Evolutionary conservation across 2,113 vertebrate genomes (phyloP).

Genomic region (Myiozetetes cayanensis): DNA sequence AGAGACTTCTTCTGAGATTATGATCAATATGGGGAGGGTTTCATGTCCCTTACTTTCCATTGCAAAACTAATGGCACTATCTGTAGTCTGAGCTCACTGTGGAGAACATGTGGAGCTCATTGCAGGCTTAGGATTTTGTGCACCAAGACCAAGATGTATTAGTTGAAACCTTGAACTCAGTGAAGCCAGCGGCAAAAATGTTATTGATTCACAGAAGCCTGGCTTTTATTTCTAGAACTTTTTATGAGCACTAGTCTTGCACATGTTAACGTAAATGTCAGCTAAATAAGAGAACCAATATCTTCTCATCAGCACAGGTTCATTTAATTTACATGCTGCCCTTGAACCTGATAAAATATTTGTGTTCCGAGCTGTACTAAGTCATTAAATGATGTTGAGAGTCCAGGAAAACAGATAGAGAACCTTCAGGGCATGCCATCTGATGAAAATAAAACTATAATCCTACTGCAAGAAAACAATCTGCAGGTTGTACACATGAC

Average conservation of each 20-base stretch:
- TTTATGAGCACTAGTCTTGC: neutral
- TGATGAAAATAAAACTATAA: constrained; percentile 22
- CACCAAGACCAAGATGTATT: neutral
- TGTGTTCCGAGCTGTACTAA: constrained; percentile 1
- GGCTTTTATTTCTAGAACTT: neutral
- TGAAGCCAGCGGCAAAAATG: neutral
- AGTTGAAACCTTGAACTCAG: neutral
- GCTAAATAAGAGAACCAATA: neutral
- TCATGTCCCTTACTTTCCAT: neutral
- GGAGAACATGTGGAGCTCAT: neutral
- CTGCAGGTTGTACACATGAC: neutral
- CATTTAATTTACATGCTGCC: neutral
- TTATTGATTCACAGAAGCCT: neutral
- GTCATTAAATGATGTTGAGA: constrained; percentile 46
- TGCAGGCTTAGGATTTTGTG: neutral
- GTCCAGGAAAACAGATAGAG: constrained; percentile 42
- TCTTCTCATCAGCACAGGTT: neutral
- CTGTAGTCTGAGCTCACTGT: neutral
- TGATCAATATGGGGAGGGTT: neutral
- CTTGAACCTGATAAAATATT: neutral
- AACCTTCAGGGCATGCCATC: neutral
- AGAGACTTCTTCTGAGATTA: neutral
- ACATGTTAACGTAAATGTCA: neutral
- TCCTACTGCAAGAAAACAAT: neutral
- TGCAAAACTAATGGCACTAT: neutral